These are phyloP conservation scores for Megastigmus dorsalis DNA, from an alignment of 2,888 invertebrate species.

Conservation along the genomic window DNA sequence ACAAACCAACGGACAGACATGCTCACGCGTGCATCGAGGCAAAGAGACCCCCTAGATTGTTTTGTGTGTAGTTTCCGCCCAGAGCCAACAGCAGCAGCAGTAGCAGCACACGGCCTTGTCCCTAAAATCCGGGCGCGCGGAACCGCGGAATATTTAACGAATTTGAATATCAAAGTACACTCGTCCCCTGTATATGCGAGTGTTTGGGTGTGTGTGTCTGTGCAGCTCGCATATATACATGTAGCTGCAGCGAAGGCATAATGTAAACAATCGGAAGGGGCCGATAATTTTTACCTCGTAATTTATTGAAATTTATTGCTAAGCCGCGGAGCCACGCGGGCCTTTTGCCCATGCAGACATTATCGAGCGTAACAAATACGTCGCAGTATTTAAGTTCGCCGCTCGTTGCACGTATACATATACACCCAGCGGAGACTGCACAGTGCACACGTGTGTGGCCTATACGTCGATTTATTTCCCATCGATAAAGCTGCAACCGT, in stretches of 20 bases:
- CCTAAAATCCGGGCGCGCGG: constrained; percentile 33
- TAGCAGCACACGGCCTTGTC: constrained; percentile 40
- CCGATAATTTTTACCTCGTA: constrained; percentile 30
- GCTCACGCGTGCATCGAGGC: not conserved
- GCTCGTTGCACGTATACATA: too few relatives aligned
- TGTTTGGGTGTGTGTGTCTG: too few relatives aligned
- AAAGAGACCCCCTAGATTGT: not conserved
- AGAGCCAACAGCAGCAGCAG: too few relatives aligned
- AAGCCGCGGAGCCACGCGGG: not conserved
- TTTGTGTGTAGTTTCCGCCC: not conserved
- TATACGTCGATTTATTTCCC: constrained; percentile 13
- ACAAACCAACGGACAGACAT: too few relatives aligned
- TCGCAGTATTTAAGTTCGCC: too few relatives aligned
- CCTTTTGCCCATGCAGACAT: constrained; percentile 38
- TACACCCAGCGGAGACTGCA: not conserved
- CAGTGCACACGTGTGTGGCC: not conserved
- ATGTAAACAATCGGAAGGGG: constrained; percentile 42
- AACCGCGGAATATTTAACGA: constrained; percentile 25
- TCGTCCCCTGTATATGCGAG: not conserved
- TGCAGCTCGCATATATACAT: too few relatives aligned
- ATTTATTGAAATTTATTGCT: constrained; percentile 40
- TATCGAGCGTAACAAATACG: constrained; percentile 31
- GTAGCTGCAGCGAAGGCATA: too few relatives aligned
- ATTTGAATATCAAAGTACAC: constrained; percentile 49
- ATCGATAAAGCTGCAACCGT: constrained; percentile 3